A percentile compares a stretch with the other conserved stretches of the same genome.
These are phyloP conservation scores for Rhinogobius similis DNA, from an alignment of 2,113 vertebrate genomes.

Conservation along the genomic window DNA sequence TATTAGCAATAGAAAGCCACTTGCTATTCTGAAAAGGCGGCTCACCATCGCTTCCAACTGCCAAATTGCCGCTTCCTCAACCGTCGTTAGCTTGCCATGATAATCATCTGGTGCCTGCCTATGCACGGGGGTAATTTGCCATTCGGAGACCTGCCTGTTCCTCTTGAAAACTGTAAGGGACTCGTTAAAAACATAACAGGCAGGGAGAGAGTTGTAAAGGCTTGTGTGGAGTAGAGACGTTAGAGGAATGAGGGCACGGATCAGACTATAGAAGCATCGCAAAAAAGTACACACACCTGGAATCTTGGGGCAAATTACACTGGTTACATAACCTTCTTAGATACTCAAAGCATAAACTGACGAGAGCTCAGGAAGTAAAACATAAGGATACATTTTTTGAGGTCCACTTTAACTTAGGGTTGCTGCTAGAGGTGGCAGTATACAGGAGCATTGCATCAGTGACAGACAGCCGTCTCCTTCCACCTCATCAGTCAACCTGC, in stretches of 20 bases:
- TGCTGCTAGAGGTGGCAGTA: not conserved
- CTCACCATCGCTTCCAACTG: conserved; percentile 65
- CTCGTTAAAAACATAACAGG: conserved; percentile 67
- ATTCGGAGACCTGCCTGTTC: conserved; percentile 70
- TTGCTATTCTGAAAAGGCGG: conserved; percentile 35
- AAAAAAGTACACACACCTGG: conserved; percentile 62
- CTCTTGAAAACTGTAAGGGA: conserved; percentile 65
- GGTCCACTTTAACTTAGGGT: conserved; percentile 25
- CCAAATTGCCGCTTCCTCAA: conserved; percentile 74
- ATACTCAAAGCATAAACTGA: not conserved
- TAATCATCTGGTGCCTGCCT: conserved; percentile 67
- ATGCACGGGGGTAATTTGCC: conserved; percentile 70
- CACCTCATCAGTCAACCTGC: conserved; percentile 64
- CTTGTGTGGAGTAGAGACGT: conserved; percentile 52
- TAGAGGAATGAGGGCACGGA: conserved; percentile 53
- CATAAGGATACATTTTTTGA: conserved; percentile 20
- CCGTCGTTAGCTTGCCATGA: conserved; percentile 66
- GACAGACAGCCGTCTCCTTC: conserved; percentile 45
- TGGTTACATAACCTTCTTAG: not conserved
- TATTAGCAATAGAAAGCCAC: conserved; percentile 62
- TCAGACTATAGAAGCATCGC: conserved; percentile 54
- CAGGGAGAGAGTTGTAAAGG: conserved; percentile 55
- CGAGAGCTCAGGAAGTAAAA: conserved; percentile 13
- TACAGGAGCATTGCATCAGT: conserved; percentile 26
- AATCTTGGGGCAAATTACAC: conserved; percentile 37